phyloP scores from a whole-genome alignment of 1,140 invertebrate genomes.

The Drosophila ananassae region DNA sequence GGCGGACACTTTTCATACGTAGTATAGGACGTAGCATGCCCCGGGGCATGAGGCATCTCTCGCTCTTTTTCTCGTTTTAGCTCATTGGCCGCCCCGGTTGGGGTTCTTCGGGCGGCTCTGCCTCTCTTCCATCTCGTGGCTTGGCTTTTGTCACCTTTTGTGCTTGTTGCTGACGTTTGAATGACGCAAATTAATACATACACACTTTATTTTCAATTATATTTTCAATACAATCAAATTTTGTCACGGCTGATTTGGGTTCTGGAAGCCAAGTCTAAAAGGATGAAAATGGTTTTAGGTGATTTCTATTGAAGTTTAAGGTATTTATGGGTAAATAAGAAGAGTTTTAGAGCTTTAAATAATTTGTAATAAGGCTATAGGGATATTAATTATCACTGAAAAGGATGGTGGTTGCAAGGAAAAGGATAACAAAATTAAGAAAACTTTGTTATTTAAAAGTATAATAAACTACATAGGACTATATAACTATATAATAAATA shows the following conservation, averaged over 20 bases:
- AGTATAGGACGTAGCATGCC: constrained; percentile 32
- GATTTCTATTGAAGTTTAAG: background rate
- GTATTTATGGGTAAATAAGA: no score
- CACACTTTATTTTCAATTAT: constrained; percentile 42
- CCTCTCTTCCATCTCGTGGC: constrained; percentile 1
- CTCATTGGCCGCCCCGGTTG: constrained; percentile 47
- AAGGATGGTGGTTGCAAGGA: no score
- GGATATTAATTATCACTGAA: no score
- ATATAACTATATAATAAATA: no score
- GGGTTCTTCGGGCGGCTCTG: background rate
- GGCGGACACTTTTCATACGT: constrained; percentile 73
- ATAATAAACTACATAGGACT: no score
- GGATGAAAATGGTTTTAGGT: background rate
- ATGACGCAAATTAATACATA: constrained; percentile 73
- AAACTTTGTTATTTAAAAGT: no score
- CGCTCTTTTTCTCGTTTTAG: constrained; percentile 16
- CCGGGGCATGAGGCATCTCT: constrained; percentile 1
- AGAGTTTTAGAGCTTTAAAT: no score
- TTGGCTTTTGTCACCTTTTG: constrained; percentile 67
- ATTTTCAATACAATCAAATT: background rate
- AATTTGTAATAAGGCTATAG: no score
- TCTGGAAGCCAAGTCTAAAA: background rate
- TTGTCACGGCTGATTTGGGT: background rate
- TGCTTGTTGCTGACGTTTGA: constrained; percentile 56
- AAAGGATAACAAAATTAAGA: no score